Evolutionary conservation across 1,140 invertebrate species (phyloP).

Genomic region (Galleria mellonella): DNA sequence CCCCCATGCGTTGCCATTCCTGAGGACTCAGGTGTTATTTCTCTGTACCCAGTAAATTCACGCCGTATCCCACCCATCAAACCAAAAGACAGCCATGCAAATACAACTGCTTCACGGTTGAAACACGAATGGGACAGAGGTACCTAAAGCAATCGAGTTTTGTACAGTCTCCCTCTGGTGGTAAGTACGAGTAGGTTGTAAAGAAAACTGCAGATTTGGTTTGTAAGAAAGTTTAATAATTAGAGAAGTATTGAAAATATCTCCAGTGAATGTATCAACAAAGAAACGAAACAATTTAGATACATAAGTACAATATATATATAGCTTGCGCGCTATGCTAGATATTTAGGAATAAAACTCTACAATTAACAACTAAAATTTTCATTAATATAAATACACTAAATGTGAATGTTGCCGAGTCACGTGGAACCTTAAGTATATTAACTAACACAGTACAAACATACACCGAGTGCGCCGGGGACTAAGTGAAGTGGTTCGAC

Average conservation of each 20-base stretch:
- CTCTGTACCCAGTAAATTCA: too few relatives aligned
- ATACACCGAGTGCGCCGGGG: slow-evolving; percentile 34
- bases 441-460: slow-evolving; percentile 54
- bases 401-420: slow-evolving; percentile 59
- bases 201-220: slow-evolving; percentile 19
- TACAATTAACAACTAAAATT: slow-evolving; percentile 55
- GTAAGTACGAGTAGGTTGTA: too few relatives aligned
- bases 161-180: too few relatives aligned
- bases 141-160: too few relatives aligned
- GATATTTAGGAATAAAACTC: slow-evolving; percentile 55
- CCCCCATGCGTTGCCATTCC: too few relatives aligned
- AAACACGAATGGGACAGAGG: too few relatives aligned
- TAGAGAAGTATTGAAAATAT: slow-evolving; percentile 71
- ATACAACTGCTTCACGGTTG: too few relatives aligned
- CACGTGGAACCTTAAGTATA: slow-evolving; percentile 41
- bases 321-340: slow-evolving; percentile 65
- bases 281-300: slow-evolving; percentile 69
- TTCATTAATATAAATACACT: slow-evolving; percentile 69
- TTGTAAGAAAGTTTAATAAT: slow-evolving; percentile 71
- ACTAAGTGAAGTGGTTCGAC: slow-evolving; percentile 13
- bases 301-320: slow-evolving; percentile 66
- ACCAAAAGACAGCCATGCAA: too few relatives aligned
- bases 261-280: slow-evolving; percentile 65
- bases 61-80: too few relatives aligned
- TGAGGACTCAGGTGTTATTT: too few relatives aligned